These are phyloP conservation scores for Anthopleura sola DNA, from an alignment of 64 coral and sea anemone genomes.

Conservation along the genomic window DNA sequence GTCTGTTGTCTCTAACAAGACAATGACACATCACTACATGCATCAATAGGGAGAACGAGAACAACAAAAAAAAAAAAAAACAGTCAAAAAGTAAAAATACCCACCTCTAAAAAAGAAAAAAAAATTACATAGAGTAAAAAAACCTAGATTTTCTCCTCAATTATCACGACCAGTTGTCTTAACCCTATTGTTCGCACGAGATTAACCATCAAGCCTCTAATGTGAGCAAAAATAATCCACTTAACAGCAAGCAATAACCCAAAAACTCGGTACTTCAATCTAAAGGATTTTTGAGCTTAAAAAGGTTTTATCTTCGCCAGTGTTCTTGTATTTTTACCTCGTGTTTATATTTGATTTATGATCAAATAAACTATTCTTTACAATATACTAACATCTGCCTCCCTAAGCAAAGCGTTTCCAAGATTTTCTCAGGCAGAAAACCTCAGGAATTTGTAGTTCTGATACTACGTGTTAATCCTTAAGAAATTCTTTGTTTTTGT, in stretches of 20 bases:
- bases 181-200: neutral
- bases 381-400: neutral
- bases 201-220: neutral
- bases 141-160: neutral
- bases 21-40: no score
- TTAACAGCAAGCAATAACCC: neutral
- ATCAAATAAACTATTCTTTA: neutral
- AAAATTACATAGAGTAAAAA: no score
- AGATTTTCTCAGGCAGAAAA: neutral
- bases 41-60: no score
- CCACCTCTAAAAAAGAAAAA: no score
- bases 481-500: neutral
- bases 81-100: no score
- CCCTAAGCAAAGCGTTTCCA: neutral
- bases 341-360: neutral
- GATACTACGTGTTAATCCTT: neutral
- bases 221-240: neutral
- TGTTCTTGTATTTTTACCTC: neutral
- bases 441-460: neutral
- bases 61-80: no score
- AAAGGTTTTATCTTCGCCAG: neutral
- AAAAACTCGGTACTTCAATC: neutral
- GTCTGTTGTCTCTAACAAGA: no score
- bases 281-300: neutral
- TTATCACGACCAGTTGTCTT: neutral